Evolutionary conservation across 1,140 invertebrate genomes (phyloP), one percentile per base, ranked within the genome.

Genomic region (Popillia japonica): DNA sequence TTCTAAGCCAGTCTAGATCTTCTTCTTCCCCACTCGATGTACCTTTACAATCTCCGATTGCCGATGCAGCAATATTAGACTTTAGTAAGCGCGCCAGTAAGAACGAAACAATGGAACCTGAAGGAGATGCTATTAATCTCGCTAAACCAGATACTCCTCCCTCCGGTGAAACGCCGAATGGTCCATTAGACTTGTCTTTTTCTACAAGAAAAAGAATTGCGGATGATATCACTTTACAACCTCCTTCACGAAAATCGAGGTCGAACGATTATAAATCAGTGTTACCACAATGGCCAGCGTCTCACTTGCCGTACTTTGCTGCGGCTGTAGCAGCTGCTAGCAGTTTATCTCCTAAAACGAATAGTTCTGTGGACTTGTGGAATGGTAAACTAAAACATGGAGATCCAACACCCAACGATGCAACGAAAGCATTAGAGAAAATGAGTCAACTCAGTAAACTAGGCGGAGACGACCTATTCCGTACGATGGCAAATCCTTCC

Each of bases 361-460:
- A 89, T 40, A 85, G 86, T 68, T 86, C 88, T 76, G 86, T 88
- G 77, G 88, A 89, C 48, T 89, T 95, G 34, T 95, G 94, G 94
- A 95, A 95, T 84, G 94, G 94, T 41, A 95, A 95, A 87, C 87
- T 92, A 79, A 94, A 95, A 83, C 89, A 93, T 79, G 88, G 89
- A 2, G 86, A 86, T 42, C 89, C 91, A 2, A 91, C 91, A 61
- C 93, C 91, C 11, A 94, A 90, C 84, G 95, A 95, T 86, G 94
- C 95, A 0, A 94, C 93, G 10, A 96, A 96, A 85, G 95, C 96
- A 27, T 85, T 97, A 59, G 96, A 97, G 85, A 96, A 96, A 85
- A 96, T 97, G 95, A 95, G 94, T 81, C 95, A 97, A 83, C 87
- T 97, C 77, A 96, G 94, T 81, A 93, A 95, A 64, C 87, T 96